Conservation (phyloP, 2,888 invertebrate genomes). For the Chrysomela aeneicollis region DNA sequence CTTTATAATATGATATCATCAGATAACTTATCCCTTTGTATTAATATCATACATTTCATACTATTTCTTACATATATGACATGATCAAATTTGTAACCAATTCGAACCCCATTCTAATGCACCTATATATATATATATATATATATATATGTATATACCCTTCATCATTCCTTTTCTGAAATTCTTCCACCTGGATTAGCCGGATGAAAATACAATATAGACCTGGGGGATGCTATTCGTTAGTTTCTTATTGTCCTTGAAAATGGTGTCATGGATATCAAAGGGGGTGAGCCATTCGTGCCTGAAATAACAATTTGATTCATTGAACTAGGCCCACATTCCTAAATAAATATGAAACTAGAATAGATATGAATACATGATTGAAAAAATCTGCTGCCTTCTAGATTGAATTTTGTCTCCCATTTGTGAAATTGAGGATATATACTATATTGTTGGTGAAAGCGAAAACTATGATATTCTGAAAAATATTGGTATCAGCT, state of each 20-base stretch:
- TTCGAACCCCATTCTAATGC: background rate
- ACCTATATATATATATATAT: too few relatives aligned
- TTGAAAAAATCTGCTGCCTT: background rate
- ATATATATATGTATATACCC: too few relatives aligned
- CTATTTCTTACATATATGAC: too few relatives aligned
- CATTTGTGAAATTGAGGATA: too few relatives aligned
- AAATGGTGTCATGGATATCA: background rate
- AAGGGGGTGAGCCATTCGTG: background rate
- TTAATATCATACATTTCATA: too few relatives aligned
- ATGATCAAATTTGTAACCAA: background rate
- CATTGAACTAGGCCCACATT: background rate
- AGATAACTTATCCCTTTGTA: too few relatives aligned
- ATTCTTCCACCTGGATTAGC: constrained; percentile 3
- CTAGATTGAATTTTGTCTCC: too few relatives aligned
- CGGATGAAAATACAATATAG: background rate
- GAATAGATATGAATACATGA: background rate
- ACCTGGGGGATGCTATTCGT: constrained; percentile 1
- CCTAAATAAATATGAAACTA: background rate
- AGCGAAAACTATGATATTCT: too few relatives aligned
- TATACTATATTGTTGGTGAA: too few relatives aligned
- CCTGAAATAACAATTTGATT: background rate
- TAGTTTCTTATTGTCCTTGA: background rate
- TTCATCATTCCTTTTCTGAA: background rate
- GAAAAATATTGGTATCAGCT: too few relatives aligned
- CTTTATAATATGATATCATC: too few relatives aligned